These are phyloP conservation scores for Elephantulus edwardii DNA, from an alignment of 2,113 vertebrate genomes.

Conservation along the genomic window DNA sequence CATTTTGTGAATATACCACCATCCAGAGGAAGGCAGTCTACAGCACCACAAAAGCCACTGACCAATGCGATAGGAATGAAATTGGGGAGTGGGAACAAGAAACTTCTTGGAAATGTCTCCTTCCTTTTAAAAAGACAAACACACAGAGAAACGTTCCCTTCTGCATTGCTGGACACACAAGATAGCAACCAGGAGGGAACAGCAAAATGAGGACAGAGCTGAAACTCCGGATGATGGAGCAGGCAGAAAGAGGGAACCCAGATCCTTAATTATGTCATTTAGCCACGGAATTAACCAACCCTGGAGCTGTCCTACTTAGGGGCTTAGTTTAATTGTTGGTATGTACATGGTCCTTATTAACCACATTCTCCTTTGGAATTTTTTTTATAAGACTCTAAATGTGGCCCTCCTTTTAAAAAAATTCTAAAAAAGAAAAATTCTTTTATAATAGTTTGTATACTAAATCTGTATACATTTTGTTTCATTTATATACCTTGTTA, in stretches of 20 bases:
- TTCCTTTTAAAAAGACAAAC: not conserved
- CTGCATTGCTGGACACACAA: not conserved
- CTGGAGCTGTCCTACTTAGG: slow-evolving; percentile 37
- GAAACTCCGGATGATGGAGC: not conserved
- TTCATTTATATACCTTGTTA: too few species aligned
- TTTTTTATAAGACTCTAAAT: not conserved
- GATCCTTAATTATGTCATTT: slow-evolving; percentile 37
- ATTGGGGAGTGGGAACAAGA: not conserved
- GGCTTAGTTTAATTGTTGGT: not conserved
- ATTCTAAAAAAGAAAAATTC: too few species aligned
- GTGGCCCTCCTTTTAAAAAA: too few species aligned
- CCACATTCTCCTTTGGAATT: not conserved
- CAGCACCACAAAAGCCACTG: not conserved
- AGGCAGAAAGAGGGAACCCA: not conserved
- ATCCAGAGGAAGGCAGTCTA: not conserved
- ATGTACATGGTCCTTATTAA: not conserved
- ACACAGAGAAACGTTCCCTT: not conserved
- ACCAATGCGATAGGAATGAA: not conserved
- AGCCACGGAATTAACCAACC: slow-evolving; percentile 24
- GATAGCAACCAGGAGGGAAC: not conserved
- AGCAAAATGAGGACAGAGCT: slow-evolving; percentile 39
- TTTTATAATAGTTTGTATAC: too few species aligned
- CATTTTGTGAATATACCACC: not conserved
- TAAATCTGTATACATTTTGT: too few species aligned
- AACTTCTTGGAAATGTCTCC: not conserved